Conservation (phyloP, 1,140 invertebrate genomes). For the Halictus rubicundus region DNA sequence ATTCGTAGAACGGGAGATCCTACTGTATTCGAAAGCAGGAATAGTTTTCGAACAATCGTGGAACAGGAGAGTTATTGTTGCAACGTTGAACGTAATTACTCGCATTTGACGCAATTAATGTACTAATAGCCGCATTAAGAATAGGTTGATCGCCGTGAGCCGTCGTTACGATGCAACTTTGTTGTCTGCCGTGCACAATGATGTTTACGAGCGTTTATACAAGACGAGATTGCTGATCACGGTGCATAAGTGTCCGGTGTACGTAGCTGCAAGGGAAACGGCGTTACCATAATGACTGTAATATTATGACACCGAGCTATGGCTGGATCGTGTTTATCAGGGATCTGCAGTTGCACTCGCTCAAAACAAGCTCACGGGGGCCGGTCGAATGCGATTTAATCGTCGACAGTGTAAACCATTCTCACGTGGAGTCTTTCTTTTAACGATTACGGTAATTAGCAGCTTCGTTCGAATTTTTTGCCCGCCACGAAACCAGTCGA, state of each 20-base stretch:
- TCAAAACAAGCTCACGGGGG: slow-evolving; percentile 33
- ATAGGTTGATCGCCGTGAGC: slow-evolving; percentile 2
- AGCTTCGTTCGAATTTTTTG: slow-evolving; percentile 13
- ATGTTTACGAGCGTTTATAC: slow-evolving; percentile 34
- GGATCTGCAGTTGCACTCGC: slow-evolving; percentile 60
- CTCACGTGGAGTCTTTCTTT: not conserved
- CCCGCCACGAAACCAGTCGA: not conserved
- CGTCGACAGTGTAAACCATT: slow-evolving; percentile 29
- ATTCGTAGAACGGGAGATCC: too few species aligned
- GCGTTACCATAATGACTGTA: slow-evolving; percentile 56
- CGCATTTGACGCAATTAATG: not conserved
- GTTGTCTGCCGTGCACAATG: slow-evolving; percentile 12
- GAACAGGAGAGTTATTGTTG: too few species aligned
- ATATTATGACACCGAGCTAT: slow-evolving; percentile 59
- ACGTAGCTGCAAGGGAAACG: slow-evolving; percentile 38
- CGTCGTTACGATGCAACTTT: slow-evolving; percentile 13
- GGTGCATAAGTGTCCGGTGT: slow-evolving; percentile 24
- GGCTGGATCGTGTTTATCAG: slow-evolving; percentile 52
- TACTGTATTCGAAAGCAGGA: too few species aligned
- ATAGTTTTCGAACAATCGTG: too few species aligned
- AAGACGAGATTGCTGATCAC: slow-evolving; percentile 47
- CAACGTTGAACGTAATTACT: not conserved
- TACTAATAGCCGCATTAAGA: not conserved
- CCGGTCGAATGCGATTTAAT: slow-evolving; percentile 37
- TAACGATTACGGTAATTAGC: slow-evolving; percentile 29